Base-by-base conservation (phyloP, 2,113 vertebrate genomes). In the Urocitellus parryii region DNA sequence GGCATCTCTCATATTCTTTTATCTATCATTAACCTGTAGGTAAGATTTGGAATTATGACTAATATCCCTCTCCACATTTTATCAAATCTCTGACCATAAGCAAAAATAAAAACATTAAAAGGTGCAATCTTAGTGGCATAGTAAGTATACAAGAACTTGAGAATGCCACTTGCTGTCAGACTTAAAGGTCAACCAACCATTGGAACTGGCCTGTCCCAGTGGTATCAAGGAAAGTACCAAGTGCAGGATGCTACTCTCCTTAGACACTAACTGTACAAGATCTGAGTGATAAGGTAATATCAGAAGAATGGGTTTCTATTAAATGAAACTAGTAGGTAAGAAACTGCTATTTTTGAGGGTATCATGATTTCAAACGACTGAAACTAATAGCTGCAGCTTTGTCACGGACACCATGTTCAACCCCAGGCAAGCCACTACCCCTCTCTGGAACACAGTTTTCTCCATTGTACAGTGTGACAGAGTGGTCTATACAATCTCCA, bases 71-170 rank as follows among this genome's bases (percentile, higher is more conserved):
- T 65, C 63, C 24, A 78, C 22, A n/a, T 73, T 79, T 37, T 18
- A 67, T 72, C 72, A 90, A 81, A 87, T 92, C 80, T 92, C 61
- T 93, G 14, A 68, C 14, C 67, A 68, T 34, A 68, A n/a, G 18
- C 18, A 81, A 16, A 37, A 51, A 16, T 53, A 87, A 58, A 67
- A 80, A 6, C 29, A 32, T 67, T 32, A 25, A 74, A 17, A 65
- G 8, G 16, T 8, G 4, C 16, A 72, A 91, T 67, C 32, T 20
- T 45, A 34, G 14, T 68, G 56, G 45, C 18, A 87, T 14, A 56
- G 63, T 18, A 86, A 68, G 34, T 56, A 32, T 27, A 58, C 17
- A 37, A 63, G 61, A 95, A 74, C 29, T 14, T 74, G 80, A 34
- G 79, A 80, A 85, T n/a, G 77, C 2, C 58, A 82, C 25, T 24